Percentiles rank a stretch among this genome's conserved stretches.
Evolutionary conservation across 2,797 vertebrate genomes (phyloP).

Genomic region (Sebastes jordani): DNA sequence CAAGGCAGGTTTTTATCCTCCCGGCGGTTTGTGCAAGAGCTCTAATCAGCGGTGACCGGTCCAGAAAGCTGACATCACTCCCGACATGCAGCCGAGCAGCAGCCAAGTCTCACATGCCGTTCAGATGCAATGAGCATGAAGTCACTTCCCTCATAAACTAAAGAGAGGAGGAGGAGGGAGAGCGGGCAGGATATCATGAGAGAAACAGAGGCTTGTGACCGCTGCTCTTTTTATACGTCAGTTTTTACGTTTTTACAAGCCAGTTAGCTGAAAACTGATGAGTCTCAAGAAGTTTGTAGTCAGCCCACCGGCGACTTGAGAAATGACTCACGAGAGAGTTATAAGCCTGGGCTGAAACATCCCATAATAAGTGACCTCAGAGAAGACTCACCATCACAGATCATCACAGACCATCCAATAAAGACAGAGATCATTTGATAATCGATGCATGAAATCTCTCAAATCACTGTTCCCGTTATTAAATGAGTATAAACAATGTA

Average conservation of each 20-base stretch:
- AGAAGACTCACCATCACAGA: neutral
- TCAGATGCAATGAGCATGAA: constrained; percentile 74
- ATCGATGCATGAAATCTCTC: neutral
- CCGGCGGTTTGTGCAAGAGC: constrained; percentile 37
- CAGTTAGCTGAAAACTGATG: constrained; percentile 26
- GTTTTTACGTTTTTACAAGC: constrained; percentile 32
- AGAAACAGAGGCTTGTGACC: neutral
- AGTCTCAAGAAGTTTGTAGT: constrained; percentile 23
- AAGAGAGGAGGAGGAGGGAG: neutral
- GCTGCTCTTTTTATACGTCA: constrained; percentile 26
- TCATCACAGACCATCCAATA: neutral
- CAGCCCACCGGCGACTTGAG: constrained; percentile 4
- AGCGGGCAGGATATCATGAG: neutral
- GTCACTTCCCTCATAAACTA: constrained; percentile 77
- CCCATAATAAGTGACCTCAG: constrained; percentile 4
- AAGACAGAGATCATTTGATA: neutral
- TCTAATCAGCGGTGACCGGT: constrained; percentile 50
- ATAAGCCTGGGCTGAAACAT: neutral
- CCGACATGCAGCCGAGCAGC: constrained; percentile 58
- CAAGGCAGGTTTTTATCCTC: constrained; percentile 34
- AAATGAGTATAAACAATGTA: neutral
- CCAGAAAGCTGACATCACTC: constrained; percentile 74
- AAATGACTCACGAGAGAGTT: constrained; percentile 32
- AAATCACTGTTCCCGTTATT: neutral
- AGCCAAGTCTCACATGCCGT: constrained; percentile 66